phyloP scores from a whole-genome alignment of 2,113 vertebrate species.

The Willisornis vidua region DNA sequence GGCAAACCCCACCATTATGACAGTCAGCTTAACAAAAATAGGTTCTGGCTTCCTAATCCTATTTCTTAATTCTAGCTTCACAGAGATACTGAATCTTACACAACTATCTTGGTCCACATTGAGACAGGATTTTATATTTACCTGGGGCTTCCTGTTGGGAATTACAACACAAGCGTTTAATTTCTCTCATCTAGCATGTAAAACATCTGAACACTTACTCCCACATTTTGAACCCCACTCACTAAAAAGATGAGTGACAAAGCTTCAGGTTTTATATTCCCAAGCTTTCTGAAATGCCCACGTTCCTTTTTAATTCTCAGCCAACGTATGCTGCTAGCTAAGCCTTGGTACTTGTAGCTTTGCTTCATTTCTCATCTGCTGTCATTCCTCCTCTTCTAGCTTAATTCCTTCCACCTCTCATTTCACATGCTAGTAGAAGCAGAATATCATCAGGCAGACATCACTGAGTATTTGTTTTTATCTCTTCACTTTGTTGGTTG shows the following conservation, averaged over 20 bases:
- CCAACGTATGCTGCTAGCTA: neutral
- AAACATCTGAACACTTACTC: neutral
- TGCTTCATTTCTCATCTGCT: slow-evolving; percentile 52
- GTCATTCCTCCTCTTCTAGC: slow-evolving; percentile 35
- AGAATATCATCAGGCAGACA: slow-evolving; percentile 37
- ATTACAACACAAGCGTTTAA: neutral
- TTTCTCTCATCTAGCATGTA: neutral
- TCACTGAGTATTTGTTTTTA: slow-evolving; percentile 44
- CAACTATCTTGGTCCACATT: neutral
- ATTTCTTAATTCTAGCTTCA: neutral
- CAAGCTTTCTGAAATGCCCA: slow-evolving; percentile 11
- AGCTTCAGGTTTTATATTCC: neutral
- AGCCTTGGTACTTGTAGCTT: slow-evolving; percentile 6
- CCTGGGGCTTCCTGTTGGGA: neutral
- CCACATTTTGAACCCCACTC: neutral
- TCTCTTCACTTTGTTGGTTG: slow-evolving; percentile 14
- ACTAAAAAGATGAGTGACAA: neutral
- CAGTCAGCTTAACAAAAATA: neutral
- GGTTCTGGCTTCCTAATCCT: neutral
- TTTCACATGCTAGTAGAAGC: slow-evolving; percentile 29
- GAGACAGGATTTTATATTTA: neutral
- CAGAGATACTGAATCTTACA: neutral
- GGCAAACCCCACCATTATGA: neutral
- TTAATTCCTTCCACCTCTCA: slow-evolving; percentile 55
- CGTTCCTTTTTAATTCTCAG: slow-evolving; percentile 6